Conservation (phyloP, 2,797 vertebrate species). For the Myotis myotis region DNA sequence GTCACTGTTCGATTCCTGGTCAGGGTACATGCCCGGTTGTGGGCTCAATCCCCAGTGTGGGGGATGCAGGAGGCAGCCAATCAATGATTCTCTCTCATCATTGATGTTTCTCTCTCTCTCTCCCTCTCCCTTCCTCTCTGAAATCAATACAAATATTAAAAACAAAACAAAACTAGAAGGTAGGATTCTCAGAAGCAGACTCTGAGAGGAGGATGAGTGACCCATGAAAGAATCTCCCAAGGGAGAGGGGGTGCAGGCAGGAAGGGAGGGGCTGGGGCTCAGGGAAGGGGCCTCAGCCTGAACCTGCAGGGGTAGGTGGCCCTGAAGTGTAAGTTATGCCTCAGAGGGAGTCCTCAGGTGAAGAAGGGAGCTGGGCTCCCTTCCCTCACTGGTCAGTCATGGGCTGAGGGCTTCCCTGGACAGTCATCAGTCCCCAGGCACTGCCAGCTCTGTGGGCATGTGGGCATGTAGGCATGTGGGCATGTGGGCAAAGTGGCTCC, state of each 20-base stretch:
- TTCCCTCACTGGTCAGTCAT: fast-evolving
- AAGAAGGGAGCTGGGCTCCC: background rate
- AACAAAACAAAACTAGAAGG: no score
- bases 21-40: no score
- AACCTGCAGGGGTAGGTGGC: fast-evolving
- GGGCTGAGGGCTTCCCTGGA: background rate
- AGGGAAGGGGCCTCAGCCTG: background rate
- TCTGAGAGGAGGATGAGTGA: background rate
- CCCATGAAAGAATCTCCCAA: background rate
- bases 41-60: no score
- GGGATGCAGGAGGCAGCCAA: no score
- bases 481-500: background rate
- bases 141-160: no score
- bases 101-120: no score
- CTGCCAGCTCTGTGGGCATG: background rate
- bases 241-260: fast-evolving
- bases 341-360: background rate
- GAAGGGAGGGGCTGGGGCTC: background rate
- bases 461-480: background rate
- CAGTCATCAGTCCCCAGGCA: background rate
- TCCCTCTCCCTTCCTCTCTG: no score
- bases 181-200: no score
- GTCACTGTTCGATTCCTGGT: no score
- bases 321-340: background rate
- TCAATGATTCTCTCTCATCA: no score